Conservation (phyloP, 2,113 vertebrate genomes). For the Taurulus bubalis region DNA sequence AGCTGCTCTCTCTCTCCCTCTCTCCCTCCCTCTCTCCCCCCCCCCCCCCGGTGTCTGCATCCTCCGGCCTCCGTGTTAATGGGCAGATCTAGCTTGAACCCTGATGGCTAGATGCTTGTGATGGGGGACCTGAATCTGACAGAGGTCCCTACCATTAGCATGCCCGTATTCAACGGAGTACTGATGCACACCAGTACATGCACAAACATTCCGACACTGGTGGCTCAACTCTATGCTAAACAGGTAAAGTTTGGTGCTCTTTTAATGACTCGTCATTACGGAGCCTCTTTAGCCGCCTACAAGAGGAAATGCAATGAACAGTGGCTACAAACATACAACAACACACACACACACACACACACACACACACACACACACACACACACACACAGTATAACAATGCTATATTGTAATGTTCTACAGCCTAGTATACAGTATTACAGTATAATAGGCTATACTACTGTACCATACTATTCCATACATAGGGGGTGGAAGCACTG, state of each 20-base stretch:
- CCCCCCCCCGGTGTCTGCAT: constrained; percentile 40
- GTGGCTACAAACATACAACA: background rate
- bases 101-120: constrained; percentile 63
- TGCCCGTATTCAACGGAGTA: constrained; percentile 40
- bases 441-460: background rate
- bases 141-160: constrained; percentile 68
- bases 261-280: constrained; percentile 5
- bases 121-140: constrained; percentile 68
- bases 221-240: constrained; percentile 1
- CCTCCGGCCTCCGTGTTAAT: constrained; percentile 64
- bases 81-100: constrained; percentile 69
- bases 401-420: background rate
- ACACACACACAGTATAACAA: too few relatives aligned
- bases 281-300: background rate
- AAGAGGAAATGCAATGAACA: background rate
- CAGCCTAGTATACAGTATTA: background rate
- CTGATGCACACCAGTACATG: constrained; percentile 21
- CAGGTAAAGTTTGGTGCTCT: background rate
- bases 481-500: background rate
- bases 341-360: background rate
- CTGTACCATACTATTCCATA: background rate
- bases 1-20: constrained; percentile 49
- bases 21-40: constrained; percentile 17
- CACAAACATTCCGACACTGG: constrained; percentile 14
- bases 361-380: too few relatives aligned